These are phyloP conservation scores for Scaptomyza cyrtandrae DNA, from an alignment of 2,888 invertebrate species.

Conservation along the genomic window DNA sequence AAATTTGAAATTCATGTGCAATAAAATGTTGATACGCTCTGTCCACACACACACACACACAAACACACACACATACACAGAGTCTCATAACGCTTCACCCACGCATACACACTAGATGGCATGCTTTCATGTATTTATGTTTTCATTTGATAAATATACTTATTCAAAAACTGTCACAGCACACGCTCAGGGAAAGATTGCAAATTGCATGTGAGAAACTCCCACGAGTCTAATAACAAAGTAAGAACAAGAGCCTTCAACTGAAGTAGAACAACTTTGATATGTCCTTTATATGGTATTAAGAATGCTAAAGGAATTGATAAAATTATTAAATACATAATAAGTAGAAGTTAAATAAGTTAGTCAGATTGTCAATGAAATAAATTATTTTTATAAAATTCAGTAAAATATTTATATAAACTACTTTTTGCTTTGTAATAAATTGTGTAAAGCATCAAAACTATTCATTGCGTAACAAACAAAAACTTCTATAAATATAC, in stretches of 20 bases:
- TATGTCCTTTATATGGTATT: slow-evolving; percentile 32
- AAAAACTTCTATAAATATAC: no score
- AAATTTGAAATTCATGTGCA: slow-evolving; percentile 62
- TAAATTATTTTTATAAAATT: no score
- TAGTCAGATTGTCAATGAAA: no score
- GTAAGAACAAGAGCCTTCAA: slow-evolving; percentile 38
- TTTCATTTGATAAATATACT: slow-evolving; percentile 66
- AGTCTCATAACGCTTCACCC: slow-evolving; percentile 45
- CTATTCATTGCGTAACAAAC: no score
- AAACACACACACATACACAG: slow-evolving; percentile 33
- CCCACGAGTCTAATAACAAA: slow-evolving; percentile 70
- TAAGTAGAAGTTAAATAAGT: no score
- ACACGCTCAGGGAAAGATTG: slow-evolving; percentile 59
- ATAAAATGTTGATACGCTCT: slow-evolving; percentile 57
- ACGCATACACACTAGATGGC: slow-evolving; percentile 15
- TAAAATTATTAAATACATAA: no score
- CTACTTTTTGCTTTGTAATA: no score
- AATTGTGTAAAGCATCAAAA: no score
- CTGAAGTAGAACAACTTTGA: not conserved
- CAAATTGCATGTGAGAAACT: slow-evolving; percentile 65
- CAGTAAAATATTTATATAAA: no score
- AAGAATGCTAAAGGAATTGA: not conserved
- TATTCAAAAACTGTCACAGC: slow-evolving; percentile 59
- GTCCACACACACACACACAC: slow-evolving; percentile 4
- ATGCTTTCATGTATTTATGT: slow-evolving; percentile 49